These are phyloP conservation scores for Homarus gammarus DNA, from an alignment of 2,888 invertebrate genomes.

Conservation along the genomic window DNA sequence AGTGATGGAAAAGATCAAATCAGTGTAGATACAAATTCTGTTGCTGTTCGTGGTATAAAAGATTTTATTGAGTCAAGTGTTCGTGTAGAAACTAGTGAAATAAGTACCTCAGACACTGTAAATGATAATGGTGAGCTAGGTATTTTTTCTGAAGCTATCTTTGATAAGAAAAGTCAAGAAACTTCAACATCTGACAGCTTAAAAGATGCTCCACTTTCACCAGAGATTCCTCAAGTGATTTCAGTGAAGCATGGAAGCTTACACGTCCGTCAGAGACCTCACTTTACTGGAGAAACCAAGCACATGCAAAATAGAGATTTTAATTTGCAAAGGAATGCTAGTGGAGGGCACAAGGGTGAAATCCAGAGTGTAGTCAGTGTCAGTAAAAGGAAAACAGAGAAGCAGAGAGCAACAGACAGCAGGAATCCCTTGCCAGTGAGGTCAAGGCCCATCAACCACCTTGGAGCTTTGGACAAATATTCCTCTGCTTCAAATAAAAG, in stretches of 20 bases:
- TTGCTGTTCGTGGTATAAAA: neutral
- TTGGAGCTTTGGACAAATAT: neutral
- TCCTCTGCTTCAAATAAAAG: too few relatives aligned
- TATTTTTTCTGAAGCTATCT: neutral
- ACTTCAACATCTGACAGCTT: neutral
- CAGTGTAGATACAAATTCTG: neutral
- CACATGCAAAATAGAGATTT: neutral
- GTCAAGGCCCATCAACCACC: neutral
- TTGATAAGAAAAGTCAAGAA: neutral
- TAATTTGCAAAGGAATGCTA: neutral
- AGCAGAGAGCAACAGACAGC: neutral
- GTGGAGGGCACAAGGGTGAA: neutral
- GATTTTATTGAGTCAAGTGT: neutral
- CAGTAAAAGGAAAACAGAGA: neutral
- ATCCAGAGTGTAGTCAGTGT: neutral
- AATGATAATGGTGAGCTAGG: neutral
- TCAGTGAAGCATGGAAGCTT: constrained; percentile 29
- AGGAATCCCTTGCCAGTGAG: too few relatives aligned
- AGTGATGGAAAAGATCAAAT: neutral
- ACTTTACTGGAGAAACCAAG: neutral
- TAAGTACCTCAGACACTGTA: neutral
- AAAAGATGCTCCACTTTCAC: neutral
- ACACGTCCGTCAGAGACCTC: constrained; percentile 1
- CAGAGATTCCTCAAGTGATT: neutral
- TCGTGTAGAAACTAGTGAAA: neutral